Base-by-base conservation (phyloP, 2,888 invertebrate species). In the Diloba caeruleocephala region DNA sequence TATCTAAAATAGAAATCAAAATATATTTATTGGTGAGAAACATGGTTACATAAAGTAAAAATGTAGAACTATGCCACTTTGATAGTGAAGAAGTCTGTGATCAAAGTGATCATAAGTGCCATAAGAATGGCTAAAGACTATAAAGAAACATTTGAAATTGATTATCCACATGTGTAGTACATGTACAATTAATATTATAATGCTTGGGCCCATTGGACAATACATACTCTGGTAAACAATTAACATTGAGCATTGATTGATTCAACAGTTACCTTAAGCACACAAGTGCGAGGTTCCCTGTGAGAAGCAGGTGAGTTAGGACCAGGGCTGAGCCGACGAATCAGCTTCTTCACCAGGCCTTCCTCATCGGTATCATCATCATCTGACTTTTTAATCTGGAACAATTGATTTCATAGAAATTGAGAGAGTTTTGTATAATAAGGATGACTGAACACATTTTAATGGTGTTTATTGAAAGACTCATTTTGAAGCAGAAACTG, bases 281-380 rank as follows among this genome's bases (percentile, higher is more conserved):
- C 97, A 89, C 97, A 97, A 31, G 96, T 95, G 21, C 97, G 94
- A 1, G 97, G 97, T 78, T 97, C 97, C 25, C 97, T 93, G 33
- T 95, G 95, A 0, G 95, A 96, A 5, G 95, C 96, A 2, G 93
- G 91, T 13, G 93, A 93, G 74, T 87, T 87, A 8, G 92, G 92
- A 62, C 87, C 89, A 1, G 92, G 92, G 62, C 92, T 92, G 33
- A 84, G 79, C 41, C 82, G 82, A 14, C 88, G 87, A 41, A 83
- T 72, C 63, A 84, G 68, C 74, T 93, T 94, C 79, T 90, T 92
- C 26, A 81, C 60, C 43, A 84, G 57, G 37, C 83, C 82, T 53
- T 93, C 93, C 44, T 92, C 92, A 76, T 92, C 93, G 8, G 89
- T 86, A 42, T 93, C 93, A 79, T 93, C 89, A 69, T 93, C 91